These are phyloP conservation scores for Bombus pyrosoma DNA, from an alignment of 1,140 invertebrate genomes.

Conservation along the genomic window DNA sequence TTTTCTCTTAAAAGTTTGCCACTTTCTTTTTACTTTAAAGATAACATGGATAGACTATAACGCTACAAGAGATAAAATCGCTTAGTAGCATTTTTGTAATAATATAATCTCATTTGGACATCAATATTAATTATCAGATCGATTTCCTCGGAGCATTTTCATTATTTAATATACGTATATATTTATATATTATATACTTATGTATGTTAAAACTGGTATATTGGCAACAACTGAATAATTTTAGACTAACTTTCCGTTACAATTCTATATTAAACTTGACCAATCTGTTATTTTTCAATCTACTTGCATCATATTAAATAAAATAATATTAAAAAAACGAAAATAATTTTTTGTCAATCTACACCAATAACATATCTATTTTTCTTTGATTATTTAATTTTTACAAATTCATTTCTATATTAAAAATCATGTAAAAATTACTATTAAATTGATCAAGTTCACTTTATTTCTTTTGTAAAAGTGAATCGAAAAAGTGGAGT, in stretches of 20 bases:
- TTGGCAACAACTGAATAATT: constrained; percentile 12
- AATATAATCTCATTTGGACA: constrained; percentile 51
- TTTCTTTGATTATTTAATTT: not conserved
- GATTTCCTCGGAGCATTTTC: constrained; percentile 13
- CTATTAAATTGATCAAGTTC: not conserved
- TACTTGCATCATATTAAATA: not conserved
- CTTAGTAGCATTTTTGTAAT: constrained; percentile 33
- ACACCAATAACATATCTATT: not conserved
- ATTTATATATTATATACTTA: not conserved
- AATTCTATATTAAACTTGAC: not conserved
- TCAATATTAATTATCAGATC: constrained; percentile 47
- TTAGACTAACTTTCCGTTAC: not conserved
- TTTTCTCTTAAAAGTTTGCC: constrained; percentile 7
- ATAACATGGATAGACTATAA: constrained; percentile 51
- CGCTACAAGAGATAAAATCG: constrained; percentile 22
- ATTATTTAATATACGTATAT: not conserved
- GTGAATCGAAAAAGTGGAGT: not conserved
- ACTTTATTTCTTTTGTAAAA: not conserved
- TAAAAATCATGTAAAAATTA: not conserved
- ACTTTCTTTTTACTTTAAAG: constrained; percentile 29
- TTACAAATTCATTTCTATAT: not conserved
- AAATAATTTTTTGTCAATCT: not conserved
- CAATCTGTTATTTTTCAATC: not conserved
- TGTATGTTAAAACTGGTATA: constrained; percentile 27
- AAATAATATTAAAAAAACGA: not conserved